phyloP scores from a whole-genome alignment of 2,113 vertebrate genomes.

The Hippocampus comes region DNA sequence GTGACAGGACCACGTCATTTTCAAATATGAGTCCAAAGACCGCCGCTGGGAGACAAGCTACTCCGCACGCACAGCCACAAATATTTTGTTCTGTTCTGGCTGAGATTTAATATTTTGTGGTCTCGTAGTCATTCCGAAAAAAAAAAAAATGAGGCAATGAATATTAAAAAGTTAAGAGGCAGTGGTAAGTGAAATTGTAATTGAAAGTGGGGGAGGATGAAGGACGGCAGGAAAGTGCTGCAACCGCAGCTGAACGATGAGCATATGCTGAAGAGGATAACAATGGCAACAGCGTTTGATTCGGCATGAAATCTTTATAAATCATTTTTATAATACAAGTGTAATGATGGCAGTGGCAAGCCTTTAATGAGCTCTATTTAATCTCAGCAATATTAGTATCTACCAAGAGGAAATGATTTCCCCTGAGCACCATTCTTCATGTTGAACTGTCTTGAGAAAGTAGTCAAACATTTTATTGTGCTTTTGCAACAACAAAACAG shows the following conservation, averaged over 20 bases:
- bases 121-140: neutral
- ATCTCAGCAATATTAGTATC: constrained; percentile 1
- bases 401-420: neutral
- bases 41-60: no score
- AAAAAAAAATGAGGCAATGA: constrained; percentile 22
- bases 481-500: neutral
- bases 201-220: constrained; percentile 19
- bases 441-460: neutral
- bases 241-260: constrained; percentile 7
- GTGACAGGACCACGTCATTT: neutral
- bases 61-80: neutral
- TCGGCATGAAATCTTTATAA: neutral
- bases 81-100: neutral
- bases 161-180: constrained; percentile 34
- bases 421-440: neutral
- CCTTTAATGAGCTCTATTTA: constrained; percentile 1
- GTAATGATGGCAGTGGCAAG: neutral
- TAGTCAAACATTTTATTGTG: neutral
- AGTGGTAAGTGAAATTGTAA: constrained; percentile 29
- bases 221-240: constrained; percentile 4
- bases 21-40: neutral
- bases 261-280: neutral
- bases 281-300: neutral
- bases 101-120: neutral
- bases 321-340: neutral